phyloP scores from a whole-genome alignment of 2,797 vertebrate genomes.

The Fistularia commersonii region DNA sequence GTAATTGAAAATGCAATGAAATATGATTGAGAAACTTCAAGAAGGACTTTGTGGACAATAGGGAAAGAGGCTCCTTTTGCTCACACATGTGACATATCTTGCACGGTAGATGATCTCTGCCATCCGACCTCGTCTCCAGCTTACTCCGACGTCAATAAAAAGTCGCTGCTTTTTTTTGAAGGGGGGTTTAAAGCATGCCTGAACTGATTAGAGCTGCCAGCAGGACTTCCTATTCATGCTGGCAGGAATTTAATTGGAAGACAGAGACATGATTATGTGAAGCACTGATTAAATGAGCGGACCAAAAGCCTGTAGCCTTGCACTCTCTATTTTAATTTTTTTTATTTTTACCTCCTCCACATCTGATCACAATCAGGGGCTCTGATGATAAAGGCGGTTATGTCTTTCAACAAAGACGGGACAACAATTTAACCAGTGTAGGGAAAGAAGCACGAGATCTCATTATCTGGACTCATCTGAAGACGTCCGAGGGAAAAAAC shows the following conservation, averaged over 20 bases:
- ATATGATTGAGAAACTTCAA: no score
- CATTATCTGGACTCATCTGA: constrained; percentile 20
- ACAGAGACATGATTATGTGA: constrained; percentile 63
- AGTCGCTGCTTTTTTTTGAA: constrained; percentile 55
- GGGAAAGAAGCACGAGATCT: constrained; percentile 26
- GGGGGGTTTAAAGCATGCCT: constrained; percentile 43
- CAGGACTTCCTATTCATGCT: constrained; percentile 48
- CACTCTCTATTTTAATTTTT: constrained; percentile 38
- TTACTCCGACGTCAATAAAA: constrained; percentile 55
- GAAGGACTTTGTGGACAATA: no score
- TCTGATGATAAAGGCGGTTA: constrained; percentile 58
- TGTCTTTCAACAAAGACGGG: constrained; percentile 49
- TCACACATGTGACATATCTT: no score
- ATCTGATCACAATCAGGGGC: constrained; percentile 46
- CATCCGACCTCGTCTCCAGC: constrained; percentile 33
- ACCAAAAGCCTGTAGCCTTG: constrained; percentile 32
- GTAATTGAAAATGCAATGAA: no score
- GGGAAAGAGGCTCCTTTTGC: no score
- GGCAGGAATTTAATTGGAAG: constrained; percentile 59
- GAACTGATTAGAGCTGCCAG: constrained; percentile 63
- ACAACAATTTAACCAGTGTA: constrained; percentile 32
- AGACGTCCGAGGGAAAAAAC: no score
- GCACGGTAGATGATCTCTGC: no score
- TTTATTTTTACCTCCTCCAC: constrained; percentile 34
- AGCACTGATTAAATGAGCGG: constrained; percentile 67